Evolutionary conservation across 1,140 invertebrate genomes (phyloP).

Genomic region (Plodia interpunctella): DNA sequence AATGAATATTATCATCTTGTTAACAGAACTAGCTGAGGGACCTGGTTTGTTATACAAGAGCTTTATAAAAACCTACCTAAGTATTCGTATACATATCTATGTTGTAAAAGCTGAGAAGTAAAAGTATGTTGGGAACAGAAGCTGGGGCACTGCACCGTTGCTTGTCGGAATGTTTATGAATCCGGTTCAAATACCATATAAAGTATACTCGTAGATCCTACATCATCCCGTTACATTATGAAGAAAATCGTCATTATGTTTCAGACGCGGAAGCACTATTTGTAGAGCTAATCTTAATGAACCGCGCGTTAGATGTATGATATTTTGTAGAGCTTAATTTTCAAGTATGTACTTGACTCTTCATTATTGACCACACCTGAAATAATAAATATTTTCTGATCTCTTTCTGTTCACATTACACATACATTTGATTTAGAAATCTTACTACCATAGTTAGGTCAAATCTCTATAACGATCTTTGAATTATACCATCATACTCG

Average conservation of each 20-base stretch:
- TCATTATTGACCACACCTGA: too few species aligned
- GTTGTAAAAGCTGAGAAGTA: background rate
- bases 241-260: background rate
- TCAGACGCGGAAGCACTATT: background rate
- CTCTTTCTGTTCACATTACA: too few species aligned
- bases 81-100: too few species aligned
- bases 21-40: background rate
- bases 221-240: conserved; percentile 14
- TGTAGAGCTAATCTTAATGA: too few species aligned
- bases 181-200: conserved; percentile 31
- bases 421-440: too few species aligned
- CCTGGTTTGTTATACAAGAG: background rate
- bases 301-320: too few species aligned
- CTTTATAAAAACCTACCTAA: background rate
- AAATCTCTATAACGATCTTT: too few species aligned
- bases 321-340: too few species aligned
- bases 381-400: too few species aligned
- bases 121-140: conserved; percentile 14
- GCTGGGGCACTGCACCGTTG: conserved; percentile 32
- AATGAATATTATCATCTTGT: background rate
- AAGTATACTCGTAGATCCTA: conserved; percentile 8
- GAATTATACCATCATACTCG: too few species aligned
- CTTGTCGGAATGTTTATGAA: conserved; percentile 27
- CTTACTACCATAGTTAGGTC: too few species aligned
- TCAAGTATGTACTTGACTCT: too few species aligned